A percentile compares a stretch with the other conserved stretches of the same genome.
Evolutionary conservation across 1,140 invertebrate genomes (phyloP).

Genomic region (Zaprionus ghesquierei): DNA sequence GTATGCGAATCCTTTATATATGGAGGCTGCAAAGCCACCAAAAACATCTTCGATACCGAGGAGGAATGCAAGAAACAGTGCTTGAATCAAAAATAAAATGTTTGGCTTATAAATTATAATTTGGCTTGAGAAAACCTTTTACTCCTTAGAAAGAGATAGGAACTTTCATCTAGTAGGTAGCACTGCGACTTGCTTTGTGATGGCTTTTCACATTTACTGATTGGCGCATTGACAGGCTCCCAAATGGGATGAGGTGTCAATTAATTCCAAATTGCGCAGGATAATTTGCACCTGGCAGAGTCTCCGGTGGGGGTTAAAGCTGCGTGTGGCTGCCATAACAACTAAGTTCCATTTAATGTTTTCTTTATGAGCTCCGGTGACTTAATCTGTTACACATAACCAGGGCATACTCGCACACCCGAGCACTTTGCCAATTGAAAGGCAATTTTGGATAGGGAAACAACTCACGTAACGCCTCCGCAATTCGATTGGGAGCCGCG

Average conservation of each 20-base stretch:
- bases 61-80: slow-evolving; percentile 30
- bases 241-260: slow-evolving; percentile 10
- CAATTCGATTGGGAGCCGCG: slow-evolving; percentile 45
- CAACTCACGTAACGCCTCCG: slow-evolving; percentile 14
- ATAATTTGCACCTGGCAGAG: slow-evolving; percentile 5
- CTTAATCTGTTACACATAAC: slow-evolving; percentile 46
- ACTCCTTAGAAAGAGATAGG: background rate
- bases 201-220: background rate
- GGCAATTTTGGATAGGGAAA: slow-evolving; percentile 19
- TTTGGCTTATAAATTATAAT: too few relatives aligned
- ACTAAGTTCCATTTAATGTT: slow-evolving; percentile 35
- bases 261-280: slow-evolving; percentile 26
- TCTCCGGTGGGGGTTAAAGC: background rate
- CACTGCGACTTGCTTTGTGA: too few relatives aligned
- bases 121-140: too few relatives aligned
- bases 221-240: background rate
- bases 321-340: background rate
- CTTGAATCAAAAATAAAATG: background rate
- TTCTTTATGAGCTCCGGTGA: slow-evolving; percentile 37
- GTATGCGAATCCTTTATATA: slow-evolving; percentile 38
- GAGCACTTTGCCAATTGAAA: slow-evolving; percentile 27
- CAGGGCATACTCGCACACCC: background rate
- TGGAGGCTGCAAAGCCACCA: slow-evolving; percentile 40
- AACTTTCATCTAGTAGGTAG: fast-evolving
- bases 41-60: slow-evolving; percentile 40